phyloP scores from a whole-genome alignment of 2,113 vertebrate species.

The human (Homo sapiens) region GRCh38 chr2:146551001-146551500 shows the following conservation, averaged over 20 bases:
- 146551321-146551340: conserved; percentile 82
- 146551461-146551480: conserved; percentile 85
- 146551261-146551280: conserved; percentile 73
- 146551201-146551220: not conserved
- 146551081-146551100: conserved; percentile 42
- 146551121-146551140: conserved; percentile 28
- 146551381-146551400: conserved; percentile 85
- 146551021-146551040: not conserved
- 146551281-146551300: conserved; percentile 71
- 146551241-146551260: conserved; percentile 51
- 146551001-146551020: conserved; percentile 43
- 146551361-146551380: conserved; percentile 87
- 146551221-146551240: conserved; percentile 47
- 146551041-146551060: not conserved
- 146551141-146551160: conserved; percentile 8
- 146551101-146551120: conserved; percentile 17
- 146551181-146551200: conserved; percentile 1
- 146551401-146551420: conserved; percentile 88
- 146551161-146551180: conserved; percentile 25
- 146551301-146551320: conserved; percentile 83
- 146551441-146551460: conserved; percentile 88
- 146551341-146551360: conserved; percentile 82
- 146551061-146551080: conserved; percentile 26
- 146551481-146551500: conserved; percentile 91
- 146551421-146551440: conserved; percentile 87